These are phyloP conservation scores for Cephalopterus ornatus DNA, from an alignment of 2,113 vertebrate species.

Conservation along the genomic window DNA sequence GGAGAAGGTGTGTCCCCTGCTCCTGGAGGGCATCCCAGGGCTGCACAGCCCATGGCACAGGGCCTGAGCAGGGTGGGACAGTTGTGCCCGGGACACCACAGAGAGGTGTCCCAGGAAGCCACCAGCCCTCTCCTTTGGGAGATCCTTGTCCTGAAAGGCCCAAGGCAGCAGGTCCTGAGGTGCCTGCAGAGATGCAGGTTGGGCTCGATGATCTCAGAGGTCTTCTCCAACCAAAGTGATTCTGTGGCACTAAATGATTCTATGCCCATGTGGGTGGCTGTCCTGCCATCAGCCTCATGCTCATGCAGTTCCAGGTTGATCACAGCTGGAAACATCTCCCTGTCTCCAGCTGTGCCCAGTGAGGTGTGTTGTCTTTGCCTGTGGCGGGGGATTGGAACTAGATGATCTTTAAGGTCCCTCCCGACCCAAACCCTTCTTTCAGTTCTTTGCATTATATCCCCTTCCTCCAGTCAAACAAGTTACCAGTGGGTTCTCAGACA, in stretches of 20 bases:
- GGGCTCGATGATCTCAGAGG: neutral
- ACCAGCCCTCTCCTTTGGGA: neutral
- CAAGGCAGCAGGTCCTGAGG: neutral
- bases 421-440: neutral
- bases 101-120: neutral
- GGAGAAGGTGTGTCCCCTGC: neutral
- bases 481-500: neutral
- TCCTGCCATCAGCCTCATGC: neutral
- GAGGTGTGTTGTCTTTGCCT: neutral
- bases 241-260: neutral
- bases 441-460: neutral
- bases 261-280: no score
- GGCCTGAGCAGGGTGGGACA: neutral
- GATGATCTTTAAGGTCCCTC: neutral
- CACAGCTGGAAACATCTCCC: neutral
- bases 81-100: accelerated
- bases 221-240: neutral
- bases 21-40: neutral
- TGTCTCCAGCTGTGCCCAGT: neutral
- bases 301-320: neutral
- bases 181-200: neutral
- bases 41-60: accelerated
- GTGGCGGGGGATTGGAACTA: neutral
- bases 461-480: accelerated
- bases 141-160: neutral